Base-by-base conservation (phyloP, 2,797 vertebrate species). In the Gadopsis bispinosus region DNA sequence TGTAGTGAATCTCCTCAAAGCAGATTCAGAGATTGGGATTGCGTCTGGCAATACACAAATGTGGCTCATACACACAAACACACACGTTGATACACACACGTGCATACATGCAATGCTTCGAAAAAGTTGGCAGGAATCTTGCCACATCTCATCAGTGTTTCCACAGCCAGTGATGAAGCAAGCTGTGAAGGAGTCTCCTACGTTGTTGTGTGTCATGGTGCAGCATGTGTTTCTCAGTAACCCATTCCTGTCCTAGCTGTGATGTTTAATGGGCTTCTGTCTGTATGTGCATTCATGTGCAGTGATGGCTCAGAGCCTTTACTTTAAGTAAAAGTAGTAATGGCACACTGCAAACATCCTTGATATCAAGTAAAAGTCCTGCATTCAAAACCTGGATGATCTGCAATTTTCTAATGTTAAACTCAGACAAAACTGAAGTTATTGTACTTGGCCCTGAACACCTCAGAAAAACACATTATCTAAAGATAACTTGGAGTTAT, bases 121-220 rank as follows among this genome's bases (percentile, higher is more conserved):
- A 61, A 80, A 80, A 84, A 65, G 43, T 69, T 88, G 84, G 79
- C 86, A 81, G 85, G 68, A 76, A 53, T 75, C 63, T 69, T 60
- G 63, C 83, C 84, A 89, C 68, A 84, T 88, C 74, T 86, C 85
- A 92, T 89, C 80, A 83, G 68, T 79, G 80, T 90, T 90, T 93
- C 84, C 89, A 88, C 66, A 81, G 85, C 79, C 83, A 85, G 41
- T 26, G 71, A 83, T 93, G 87, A 90, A 82, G 75, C 74, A 87
- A 86, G 53, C 83, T 81, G 75, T 75, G 83, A 84, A 66, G 51
- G 35, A 78, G 76, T 83, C 72, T 87, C 72, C 73, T 58, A 39
- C 70, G 1, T 83, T 73, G 72, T 70, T 79, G 60, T 73, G 64
- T 66, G 70, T 77, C 56, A 76, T 47, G 69, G 68, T 69, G 60